Conservation (phyloP, 2,888 invertebrate genomes). For the Anarsia innoxiella region DNA sequence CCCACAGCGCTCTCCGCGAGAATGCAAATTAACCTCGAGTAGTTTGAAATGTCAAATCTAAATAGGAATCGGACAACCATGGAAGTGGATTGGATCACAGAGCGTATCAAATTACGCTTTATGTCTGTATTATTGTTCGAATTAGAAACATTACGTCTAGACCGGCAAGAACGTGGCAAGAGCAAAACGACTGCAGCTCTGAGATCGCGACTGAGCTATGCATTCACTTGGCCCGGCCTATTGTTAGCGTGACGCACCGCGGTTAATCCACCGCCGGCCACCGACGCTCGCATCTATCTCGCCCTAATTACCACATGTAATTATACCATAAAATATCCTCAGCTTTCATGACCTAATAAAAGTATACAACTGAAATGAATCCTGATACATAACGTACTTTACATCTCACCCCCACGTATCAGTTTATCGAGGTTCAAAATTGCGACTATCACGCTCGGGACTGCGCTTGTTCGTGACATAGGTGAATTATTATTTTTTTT, state of each 20-base stretch:
- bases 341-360: slow-evolving; percentile 32
- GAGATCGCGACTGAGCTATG: slow-evolving; percentile 31
- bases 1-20: slow-evolving; percentile 2
- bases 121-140: slow-evolving; percentile 44
- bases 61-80: slow-evolving; percentile 7
- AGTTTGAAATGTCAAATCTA: slow-evolving; percentile 5
- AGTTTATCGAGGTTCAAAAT: slow-evolving; percentile 17
- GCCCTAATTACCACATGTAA: slow-evolving; percentile 54
- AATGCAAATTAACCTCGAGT: slow-evolving; percentile 4
- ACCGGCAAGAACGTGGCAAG: slow-evolving; percentile 55
- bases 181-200: slow-evolving; percentile 50
- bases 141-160: slow-evolving; percentile 68
- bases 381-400: slow-evolving; percentile 21
- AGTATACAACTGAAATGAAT: slow-evolving; percentile 32
- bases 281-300: slow-evolving; percentile 43
- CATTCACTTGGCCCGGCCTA: slow-evolving; percentile 38
- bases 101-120: slow-evolving; percentile 32
- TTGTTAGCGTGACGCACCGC: slow-evolving; percentile 64
- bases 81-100: slow-evolving; percentile 10
- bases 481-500: slow-evolving; percentile 32
- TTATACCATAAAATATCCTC: slow-evolving; percentile 49
- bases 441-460: slow-evolving; percentile 25
- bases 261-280: slow-evolving; percentile 52
- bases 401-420: slow-evolving; percentile 11
- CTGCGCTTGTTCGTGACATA: slow-evolving; percentile 33